Percentiles rank a stretch among this genome's conserved stretches.
phyloP scores from a whole-genome alignment of 64 coral and sea anemone genomes.

The Montipora cactus region DNA sequence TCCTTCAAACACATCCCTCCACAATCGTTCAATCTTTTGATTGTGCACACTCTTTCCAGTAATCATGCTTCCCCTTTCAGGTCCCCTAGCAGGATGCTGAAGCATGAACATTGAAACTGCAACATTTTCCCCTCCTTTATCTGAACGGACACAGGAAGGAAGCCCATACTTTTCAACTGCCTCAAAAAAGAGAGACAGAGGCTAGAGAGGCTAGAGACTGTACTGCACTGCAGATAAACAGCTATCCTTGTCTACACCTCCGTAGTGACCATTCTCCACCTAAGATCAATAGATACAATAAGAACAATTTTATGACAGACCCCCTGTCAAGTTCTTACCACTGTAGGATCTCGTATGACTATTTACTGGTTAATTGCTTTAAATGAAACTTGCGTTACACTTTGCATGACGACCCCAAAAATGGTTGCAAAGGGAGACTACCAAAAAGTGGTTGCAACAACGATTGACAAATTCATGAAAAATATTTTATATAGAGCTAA shows the following conservation, averaged over 20 bases:
- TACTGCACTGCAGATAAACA: slow-evolving; percentile 1
- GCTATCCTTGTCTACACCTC: slow-evolving; percentile 40
- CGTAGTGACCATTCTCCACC: slow-evolving; percentile 55
- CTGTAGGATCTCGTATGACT: no score
- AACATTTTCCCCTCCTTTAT: slow-evolving; percentile 69
- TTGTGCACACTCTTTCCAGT: slow-evolving; percentile 61
- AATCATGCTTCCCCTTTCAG: slow-evolving; percentile 61
- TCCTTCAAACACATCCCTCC: slow-evolving; percentile 1
- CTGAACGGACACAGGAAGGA: slow-evolving; percentile 54
- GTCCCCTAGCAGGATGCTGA: slow-evolving; percentile 34
- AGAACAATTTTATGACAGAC: no score
- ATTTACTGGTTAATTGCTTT: no score
- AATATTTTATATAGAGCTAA: no score
- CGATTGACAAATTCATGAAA: no score
- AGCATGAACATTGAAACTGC: slow-evolving; percentile 59
- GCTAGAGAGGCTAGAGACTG: slow-evolving; percentile 2
- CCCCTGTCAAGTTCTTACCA: no score
- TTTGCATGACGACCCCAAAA: no score
- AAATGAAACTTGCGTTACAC: no score
- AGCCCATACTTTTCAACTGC: slow-evolving; percentile 50
- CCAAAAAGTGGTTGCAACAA: no score
- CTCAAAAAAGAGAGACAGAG: slow-evolving; percentile 15
- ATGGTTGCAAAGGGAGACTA: no score
- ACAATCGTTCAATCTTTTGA: slow-evolving; percentile 15
- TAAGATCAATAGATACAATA: slow-evolving; percentile 1